A percentile compares a stretch with the other conserved stretches of the same genome.
These are phyloP conservation scores for Xiphorhynchus erythropygius DNA, from an alignment of 2,797 vertebrate species.

Conservation along the genomic window DNA sequence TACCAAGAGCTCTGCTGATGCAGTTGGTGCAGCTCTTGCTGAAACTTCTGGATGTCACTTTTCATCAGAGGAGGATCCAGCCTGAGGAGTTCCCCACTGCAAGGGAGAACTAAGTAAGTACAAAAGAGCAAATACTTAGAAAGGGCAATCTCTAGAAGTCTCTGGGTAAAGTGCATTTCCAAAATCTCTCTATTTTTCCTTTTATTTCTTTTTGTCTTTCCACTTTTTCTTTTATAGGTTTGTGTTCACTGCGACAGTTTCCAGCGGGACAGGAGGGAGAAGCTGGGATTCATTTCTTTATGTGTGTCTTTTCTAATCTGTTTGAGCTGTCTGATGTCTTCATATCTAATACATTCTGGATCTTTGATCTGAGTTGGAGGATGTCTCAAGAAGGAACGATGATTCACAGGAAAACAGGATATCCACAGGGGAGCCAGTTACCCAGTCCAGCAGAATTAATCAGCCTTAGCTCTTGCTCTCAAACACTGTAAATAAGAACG, in stretches of 20 bases:
- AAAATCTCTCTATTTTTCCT: background rate
- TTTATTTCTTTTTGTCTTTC: background rate
- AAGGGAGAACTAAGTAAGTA: background rate
- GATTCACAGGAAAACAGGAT: constrained; percentile 28
- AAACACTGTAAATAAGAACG: constrained; percentile 34
- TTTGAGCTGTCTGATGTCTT: constrained; percentile 19
- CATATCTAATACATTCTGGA: background rate
- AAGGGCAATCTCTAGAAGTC: background rate
- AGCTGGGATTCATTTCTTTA: background rate
- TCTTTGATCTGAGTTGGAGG: constrained; percentile 32
- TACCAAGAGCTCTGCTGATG: background rate
- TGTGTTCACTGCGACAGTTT: background rate
- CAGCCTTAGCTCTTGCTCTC: constrained; percentile 33
- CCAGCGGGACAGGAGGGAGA: background rate
- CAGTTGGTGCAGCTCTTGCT: background rate
- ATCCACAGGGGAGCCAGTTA: constrained; percentile 35
- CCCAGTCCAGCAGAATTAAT: constrained; percentile 48
- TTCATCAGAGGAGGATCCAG: background rate
- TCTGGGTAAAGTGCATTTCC: background rate
- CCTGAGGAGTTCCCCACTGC: background rate
- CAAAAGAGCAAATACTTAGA: background rate
- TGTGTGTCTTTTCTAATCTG: background rate
- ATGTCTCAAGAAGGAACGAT: background rate
- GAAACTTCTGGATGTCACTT: background rate
- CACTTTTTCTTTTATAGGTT: background rate